Base-by-base conservation (phyloP, 1,140 invertebrate species). In the Drosophila repleta region DNA sequence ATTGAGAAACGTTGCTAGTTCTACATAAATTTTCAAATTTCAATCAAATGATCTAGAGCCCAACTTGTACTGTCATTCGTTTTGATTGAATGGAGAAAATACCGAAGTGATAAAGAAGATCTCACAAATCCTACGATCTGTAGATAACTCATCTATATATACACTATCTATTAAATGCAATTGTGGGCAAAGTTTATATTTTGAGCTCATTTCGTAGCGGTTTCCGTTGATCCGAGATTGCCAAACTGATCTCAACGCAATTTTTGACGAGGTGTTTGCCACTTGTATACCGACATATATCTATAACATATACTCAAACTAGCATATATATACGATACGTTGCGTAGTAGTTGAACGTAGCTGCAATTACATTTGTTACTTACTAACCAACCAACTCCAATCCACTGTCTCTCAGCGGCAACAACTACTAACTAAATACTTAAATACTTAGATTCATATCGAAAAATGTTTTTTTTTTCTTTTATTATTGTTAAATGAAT, bases 1-100 rank as follows among this genome's bases (percentile, higher is more conserved):
- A 46, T 70, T 83, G 39, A 74, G 69, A 90, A 87, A 87, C 72
- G 90, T 91, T 91, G 85, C 90, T 91, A 91, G 90, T 90, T 90
- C 90, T 90, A 90, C 82, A 90, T 91, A 83, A 60, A 71, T 65
- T 67, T 73, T 51, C 17, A 48, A 60, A 39, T 52, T 26, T 32
- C 58, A 39, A 48, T 43, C 24, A 15, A 55, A 70, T 56, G 41
- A 57, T 72, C 2, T n/a, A 41, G 45, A 65, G 39, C n/a, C 21
- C 24, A 20, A 66, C 41, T 43, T 58, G 53, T 81, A 85, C 71
- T 87, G 82, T 72, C 74, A 80, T 55, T 73, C 80, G 76, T 83
- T 84, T 76, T 45, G 71, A 66, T 75, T 76, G 71, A 75, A 53
- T 55, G 32, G 51, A 11, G 20, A 46, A 76, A 58, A 52, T 52